Conservation (phyloP, 2,888 invertebrate genomes). For the Hyposoter didymator region DNA sequence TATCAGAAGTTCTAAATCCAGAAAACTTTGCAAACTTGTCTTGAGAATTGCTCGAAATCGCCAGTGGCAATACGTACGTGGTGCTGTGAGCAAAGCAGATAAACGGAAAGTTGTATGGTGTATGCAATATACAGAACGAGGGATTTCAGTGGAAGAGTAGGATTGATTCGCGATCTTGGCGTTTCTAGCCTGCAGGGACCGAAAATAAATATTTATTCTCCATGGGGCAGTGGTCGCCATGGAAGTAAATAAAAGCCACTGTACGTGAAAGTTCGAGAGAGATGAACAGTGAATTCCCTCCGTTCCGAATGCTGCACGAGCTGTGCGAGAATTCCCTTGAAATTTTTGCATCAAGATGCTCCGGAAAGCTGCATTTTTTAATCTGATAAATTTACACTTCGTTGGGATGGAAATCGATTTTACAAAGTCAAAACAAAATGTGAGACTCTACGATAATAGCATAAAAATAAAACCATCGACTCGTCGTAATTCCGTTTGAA, state of each 20-base stretch:
- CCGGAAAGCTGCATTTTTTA: neutral
- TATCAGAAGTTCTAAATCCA: conserved; percentile 39
- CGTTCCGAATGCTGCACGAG: neutral
- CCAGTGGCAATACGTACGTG: neutral
- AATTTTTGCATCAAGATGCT: neutral
- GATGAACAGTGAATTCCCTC: conserved; percentile 34
- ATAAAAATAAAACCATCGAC: neutral
- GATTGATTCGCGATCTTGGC: conserved; percentile 54
- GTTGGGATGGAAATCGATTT: too few species aligned
- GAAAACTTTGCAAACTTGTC: conserved; percentile 45
- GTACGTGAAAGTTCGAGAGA: conserved; percentile 41
- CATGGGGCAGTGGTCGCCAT: conserved; percentile 27
- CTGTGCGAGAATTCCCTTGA: neutral
- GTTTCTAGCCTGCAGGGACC: conserved; percentile 46
- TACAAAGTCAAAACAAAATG: too few species aligned
- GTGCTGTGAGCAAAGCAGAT: conserved; percentile 24
- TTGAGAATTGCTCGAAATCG: conserved; percentile 8
- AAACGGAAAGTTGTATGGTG: neutral
- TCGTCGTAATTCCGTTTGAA: neutral
- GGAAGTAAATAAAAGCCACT: conserved; percentile 26
- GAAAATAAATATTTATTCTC: conserved; percentile 61
- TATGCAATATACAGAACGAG: neutral
- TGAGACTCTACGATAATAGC: neutral
- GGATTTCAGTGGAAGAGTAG: conserved; percentile 21
- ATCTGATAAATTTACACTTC: too few species aligned